A percentile compares a stretch with the other conserved stretches of the same genome.
Evolutionary conservation across 1,140 invertebrate genomes (phyloP).

Genomic region (Pseudobourletiella spinata): DNA sequence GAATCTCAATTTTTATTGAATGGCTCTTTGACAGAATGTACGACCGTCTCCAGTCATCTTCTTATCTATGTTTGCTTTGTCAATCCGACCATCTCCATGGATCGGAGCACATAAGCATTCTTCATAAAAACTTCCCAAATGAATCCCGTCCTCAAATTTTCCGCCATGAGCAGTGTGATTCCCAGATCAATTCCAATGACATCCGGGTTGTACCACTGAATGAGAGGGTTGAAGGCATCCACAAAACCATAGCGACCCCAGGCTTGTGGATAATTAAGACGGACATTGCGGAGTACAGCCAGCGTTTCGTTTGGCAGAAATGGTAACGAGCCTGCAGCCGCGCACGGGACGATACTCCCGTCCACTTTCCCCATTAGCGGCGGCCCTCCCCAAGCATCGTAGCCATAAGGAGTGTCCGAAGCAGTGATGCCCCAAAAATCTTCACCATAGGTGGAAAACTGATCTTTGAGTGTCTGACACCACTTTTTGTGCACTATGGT

Average conservation of each 20-base stretch:
- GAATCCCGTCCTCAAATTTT: slow-evolving; percentile 29
- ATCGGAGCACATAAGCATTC: not conserved
- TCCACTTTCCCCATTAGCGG: slow-evolving; percentile 25
- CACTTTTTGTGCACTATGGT: slow-evolving; percentile 21
- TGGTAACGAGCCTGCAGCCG: slow-evolving; percentile 30
- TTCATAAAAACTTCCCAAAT: slow-evolving; percentile 32
- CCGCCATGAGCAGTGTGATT: slow-evolving; percentile 31
- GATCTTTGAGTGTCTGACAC: not conserved
- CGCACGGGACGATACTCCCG: slow-evolving; percentile 33
- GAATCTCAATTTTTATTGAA: too few relatives aligned
- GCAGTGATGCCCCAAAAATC: slow-evolving; percentile 34
- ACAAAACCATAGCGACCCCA: slow-evolving; percentile 31
- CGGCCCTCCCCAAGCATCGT: slow-evolving; percentile 32
- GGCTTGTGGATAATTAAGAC: slow-evolving; percentile 17
- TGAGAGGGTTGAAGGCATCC: slow-evolving; percentile 30
- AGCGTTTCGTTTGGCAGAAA: slow-evolving; percentile 30
- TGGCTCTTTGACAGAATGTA: too few relatives aligned
- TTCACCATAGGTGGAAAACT: slow-evolving; percentile 16
- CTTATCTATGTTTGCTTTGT: too few relatives aligned
- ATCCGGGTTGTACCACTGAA: slow-evolving; percentile 22
- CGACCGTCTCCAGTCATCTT: too few relatives aligned
- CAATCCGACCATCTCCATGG: not conserved
- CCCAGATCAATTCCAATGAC: slow-evolving; percentile 34
- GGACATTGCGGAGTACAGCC: slow-evolving; percentile 19
- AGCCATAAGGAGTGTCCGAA: slow-evolving; percentile 30